These are phyloP conservation scores for Pterocles orientalis DNA, from an alignment of 2,113 vertebrate genomes.

Conservation along the genomic window DNA sequence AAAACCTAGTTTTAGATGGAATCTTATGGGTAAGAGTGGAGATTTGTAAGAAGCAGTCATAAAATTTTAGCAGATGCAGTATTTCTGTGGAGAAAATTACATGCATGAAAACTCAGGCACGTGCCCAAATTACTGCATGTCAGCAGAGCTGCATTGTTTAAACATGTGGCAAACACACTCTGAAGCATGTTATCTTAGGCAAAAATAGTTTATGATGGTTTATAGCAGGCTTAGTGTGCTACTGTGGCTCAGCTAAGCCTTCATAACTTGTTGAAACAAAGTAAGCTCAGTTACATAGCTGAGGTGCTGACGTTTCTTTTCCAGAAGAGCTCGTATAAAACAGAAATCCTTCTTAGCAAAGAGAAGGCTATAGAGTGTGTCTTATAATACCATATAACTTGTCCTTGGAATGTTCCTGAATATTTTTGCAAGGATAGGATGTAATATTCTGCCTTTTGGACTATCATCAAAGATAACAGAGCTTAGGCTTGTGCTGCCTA, in stretches of 20 bases:
- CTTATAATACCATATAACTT: background rate
- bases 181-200: background rate
- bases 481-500: background rate
- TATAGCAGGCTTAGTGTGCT: background rate
- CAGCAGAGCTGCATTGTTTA: background rate
- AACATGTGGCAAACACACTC: background rate
- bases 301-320: background rate
- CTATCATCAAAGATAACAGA: background rate
- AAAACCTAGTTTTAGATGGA: background rate
- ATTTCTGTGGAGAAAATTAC: background rate
- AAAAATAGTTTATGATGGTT: background rate
- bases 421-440: background rate
- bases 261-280: background rate
- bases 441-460: background rate
- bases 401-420: background rate
- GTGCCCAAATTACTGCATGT: background rate
- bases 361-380: background rate
- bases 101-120: accelerated
- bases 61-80: background rate
- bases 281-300: background rate
- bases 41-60: background rate
- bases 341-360: background rate
- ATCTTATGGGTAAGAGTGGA: background rate
- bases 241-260: background rate
- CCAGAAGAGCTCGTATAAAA: background rate